These are phyloP conservation scores for Cantharis rufa DNA, from an alignment of 2,888 invertebrate genomes.

Conservation along the genomic window DNA sequence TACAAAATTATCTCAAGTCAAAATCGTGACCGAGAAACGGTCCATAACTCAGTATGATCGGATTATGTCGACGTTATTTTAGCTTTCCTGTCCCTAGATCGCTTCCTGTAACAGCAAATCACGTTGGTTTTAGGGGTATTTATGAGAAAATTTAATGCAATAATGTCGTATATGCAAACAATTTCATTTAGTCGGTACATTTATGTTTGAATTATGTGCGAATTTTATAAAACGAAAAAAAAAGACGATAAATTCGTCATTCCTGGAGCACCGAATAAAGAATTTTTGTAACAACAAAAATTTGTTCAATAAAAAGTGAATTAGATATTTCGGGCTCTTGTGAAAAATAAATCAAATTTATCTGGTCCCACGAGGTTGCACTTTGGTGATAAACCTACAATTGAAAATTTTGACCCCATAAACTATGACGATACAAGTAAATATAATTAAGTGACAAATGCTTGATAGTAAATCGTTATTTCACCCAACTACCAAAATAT, in stretches of 20 bases:
- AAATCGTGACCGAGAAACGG: slow-evolving; percentile 41
- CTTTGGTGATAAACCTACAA: slow-evolving; percentile 19
- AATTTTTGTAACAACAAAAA: background rate
- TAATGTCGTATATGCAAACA: slow-evolving; percentile 18
- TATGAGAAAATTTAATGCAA: slow-evolving; percentile 28
- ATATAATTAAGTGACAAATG: background rate
- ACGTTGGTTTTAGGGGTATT: slow-evolving; percentile 23
- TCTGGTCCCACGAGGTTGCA: slow-evolving; percentile 20
- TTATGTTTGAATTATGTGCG: background rate
- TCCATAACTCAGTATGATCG: slow-evolving; percentile 41
- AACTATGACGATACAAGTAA: background rate
- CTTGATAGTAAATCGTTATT: background rate
- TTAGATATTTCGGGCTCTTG: slow-evolving; percentile 21
- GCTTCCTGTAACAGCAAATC: slow-evolving; percentile 32
- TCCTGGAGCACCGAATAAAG: background rate
- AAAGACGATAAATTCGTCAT: background rate
- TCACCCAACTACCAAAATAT: background rate
- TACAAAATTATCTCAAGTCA: slow-evolving; percentile 41
- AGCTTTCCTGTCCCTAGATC: slow-evolving; percentile 34
- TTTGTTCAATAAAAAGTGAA: slow-evolving; percentile 19
- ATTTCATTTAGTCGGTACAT: slow-evolving; percentile 8
- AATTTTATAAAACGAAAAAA: background rate
- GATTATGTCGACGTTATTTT: slow-evolving; percentile 40
- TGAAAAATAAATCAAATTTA: slow-evolving; percentile 33
- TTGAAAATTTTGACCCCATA: background rate